Evolutionary conservation across 2,888 invertebrate genomes (phyloP).

Genomic region (Gortyna flavago): DNA sequence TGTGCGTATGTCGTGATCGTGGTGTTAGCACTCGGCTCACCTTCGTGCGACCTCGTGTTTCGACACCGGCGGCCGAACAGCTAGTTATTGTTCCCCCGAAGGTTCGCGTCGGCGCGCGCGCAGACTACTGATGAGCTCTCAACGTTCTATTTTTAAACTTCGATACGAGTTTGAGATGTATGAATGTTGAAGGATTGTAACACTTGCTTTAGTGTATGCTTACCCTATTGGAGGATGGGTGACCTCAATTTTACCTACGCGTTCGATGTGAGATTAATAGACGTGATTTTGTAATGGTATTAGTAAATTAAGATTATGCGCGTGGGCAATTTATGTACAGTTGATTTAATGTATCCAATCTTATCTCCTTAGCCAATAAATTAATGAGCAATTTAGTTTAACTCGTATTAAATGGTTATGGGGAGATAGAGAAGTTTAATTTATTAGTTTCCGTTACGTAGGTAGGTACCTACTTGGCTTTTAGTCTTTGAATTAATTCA

Average conservation of each 20-base stretch:
- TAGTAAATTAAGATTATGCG: slow-evolving; percentile 38
- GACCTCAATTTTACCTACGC: slow-evolving; percentile 35
- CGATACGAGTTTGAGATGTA: slow-evolving; percentile 68
- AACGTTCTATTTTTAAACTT: slow-evolving; percentile 81
- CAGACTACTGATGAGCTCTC: slow-evolving; percentile 86
- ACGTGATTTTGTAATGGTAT: slow-evolving; percentile 24
- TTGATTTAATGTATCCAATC: slow-evolving; percentile 33
- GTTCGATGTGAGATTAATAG: slow-evolving; percentile 32
- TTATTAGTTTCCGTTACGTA: slow-evolving; percentile 6
- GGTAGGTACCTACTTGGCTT: not conserved
- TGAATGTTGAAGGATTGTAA: slow-evolving; percentile 58
- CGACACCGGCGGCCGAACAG: slow-evolving; percentile 82
- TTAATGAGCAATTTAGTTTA: slow-evolving; percentile 38
- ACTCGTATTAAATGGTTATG: slow-evolving; percentile 29
- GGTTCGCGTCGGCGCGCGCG: slow-evolving; percentile 85
- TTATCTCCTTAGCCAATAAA: slow-evolving; percentile 35
- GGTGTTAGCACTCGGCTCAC: slow-evolving; percentile 86
- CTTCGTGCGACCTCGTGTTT: slow-evolving; percentile 89
- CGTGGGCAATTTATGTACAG: slow-evolving; percentile 39
- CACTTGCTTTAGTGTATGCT: slow-evolving; percentile 51
- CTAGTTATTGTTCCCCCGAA: slow-evolving; percentile 87
- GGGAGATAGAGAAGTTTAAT: slow-evolving; percentile 30
- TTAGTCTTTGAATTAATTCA: not conserved
- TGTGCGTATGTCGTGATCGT: slow-evolving; percentile 81
- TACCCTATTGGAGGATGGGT: slow-evolving; percentile 50